phyloP scores from a whole-genome alignment of 2,888 invertebrate species.

The Thyatira batis region DNA sequence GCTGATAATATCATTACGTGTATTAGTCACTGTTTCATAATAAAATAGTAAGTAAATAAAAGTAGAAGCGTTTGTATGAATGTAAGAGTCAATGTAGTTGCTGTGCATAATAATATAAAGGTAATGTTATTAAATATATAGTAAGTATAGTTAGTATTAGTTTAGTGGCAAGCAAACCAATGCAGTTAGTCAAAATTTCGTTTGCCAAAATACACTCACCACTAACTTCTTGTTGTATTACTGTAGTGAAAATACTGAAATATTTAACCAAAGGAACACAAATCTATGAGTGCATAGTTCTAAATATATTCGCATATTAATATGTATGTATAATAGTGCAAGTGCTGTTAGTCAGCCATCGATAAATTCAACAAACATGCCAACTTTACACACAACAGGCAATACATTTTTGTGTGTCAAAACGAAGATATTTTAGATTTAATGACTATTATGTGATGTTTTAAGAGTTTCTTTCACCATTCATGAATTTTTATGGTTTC shows the following conservation, averaged over 20 bases:
- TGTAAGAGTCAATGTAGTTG: conserved; percentile 2
- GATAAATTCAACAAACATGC: conserved; percentile 66
- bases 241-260: conserved; percentile 76
- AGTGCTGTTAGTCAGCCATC: conserved; percentile 78
- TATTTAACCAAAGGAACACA: conserved; percentile 70
- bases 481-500: conserved; percentile 39
- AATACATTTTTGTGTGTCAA: conserved; percentile 59
- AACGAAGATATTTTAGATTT: conserved; percentile 75
- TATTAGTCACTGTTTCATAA: not conserved
- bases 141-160: conserved; percentile 29
- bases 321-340: conserved; percentile 49
- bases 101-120: not conserved
- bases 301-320: conserved; percentile 57
- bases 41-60: not conserved
- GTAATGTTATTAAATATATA: conserved; percentile 6
- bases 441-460: conserved; percentile 30
- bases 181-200: conserved; percentile 66
- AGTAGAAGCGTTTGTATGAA: conserved; percentile 3
- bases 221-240: conserved; percentile 76
- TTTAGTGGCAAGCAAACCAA: conserved; percentile 48
- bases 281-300: conserved; percentile 68
- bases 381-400: conserved; percentile 71
- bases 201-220: conserved; percentile 80
- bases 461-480: conserved; percentile 55
- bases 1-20: conserved; percentile 7